These are phyloP conservation scores for Arvicanthis niloticus DNA, from an alignment of 2,113 vertebrate species.

Conservation along the genomic window DNA sequence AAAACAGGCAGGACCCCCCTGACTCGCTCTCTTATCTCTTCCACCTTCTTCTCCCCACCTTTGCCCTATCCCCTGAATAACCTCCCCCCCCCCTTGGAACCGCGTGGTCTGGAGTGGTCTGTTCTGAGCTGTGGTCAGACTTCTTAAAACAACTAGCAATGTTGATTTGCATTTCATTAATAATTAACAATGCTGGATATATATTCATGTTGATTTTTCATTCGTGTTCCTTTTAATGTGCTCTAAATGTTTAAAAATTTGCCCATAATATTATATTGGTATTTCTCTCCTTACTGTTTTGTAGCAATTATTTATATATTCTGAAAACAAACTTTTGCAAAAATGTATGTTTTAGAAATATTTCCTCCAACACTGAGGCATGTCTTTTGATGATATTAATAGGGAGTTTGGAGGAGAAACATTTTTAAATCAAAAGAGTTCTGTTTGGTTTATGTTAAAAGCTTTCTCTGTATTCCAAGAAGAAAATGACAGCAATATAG, in stretches of 20 bases:
- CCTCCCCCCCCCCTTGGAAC: no score
- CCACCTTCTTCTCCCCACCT: no score
- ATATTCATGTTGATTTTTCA: background rate
- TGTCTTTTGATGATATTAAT: background rate
- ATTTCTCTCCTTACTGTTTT: background rate
- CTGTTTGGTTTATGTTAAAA: background rate
- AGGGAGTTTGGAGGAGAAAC: background rate
- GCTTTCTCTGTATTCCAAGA: background rate
- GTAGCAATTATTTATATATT: background rate
- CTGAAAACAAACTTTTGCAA: slow-evolving; percentile 29
- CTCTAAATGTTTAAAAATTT: background rate
- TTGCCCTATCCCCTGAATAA: no score
- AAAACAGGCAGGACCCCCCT: no score
- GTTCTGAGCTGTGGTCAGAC: no score
- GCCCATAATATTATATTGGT: background rate
- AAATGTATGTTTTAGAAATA: background rate
- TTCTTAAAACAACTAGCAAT: no score
- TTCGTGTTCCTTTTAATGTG: background rate
- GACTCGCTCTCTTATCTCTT: no score
- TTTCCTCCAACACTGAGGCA: background rate
- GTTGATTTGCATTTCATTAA: slow-evolving; percentile 28
- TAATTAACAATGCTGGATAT: background rate
- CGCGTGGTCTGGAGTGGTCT: no score
- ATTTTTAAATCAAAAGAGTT: background rate
- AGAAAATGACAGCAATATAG: background rate